Percentiles rank a stretch among this genome's conserved stretches.
Conservation (phyloP, 2,113 vertebrate species). For the Carollia perspicillata region DNA sequence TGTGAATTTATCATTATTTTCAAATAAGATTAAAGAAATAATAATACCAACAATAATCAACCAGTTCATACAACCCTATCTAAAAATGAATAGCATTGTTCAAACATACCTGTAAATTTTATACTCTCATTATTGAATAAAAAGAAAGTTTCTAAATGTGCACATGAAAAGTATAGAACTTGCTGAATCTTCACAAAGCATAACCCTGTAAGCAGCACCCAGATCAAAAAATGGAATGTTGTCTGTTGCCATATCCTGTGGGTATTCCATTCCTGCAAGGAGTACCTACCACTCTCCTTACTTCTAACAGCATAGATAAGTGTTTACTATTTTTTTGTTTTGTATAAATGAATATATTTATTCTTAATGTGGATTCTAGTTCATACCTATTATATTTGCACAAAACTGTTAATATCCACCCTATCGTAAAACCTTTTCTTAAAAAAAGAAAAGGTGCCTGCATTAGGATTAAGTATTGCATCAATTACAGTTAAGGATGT, state of each 20-base stretch:
- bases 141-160: not conserved
- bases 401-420: not conserved
- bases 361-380: not conserved
- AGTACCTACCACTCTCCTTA: not conserved
- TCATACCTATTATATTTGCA: not conserved
- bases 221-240: not conserved
- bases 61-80: not conserved
- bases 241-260: not conserved
- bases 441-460: not conserved
- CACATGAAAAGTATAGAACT: not conserved
- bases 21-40: not conserved
- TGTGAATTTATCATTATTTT: not conserved
- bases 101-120: not conserved
- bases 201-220: not conserved
- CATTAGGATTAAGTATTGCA: not conserved
- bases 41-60: not conserved
- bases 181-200: not conserved
- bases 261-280: not conserved
- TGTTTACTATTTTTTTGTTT: constrained; percentile 2
- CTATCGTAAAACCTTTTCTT: not conserved
- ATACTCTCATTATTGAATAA: not conserved
- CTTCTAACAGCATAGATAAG: not conserved
- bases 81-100: not conserved
- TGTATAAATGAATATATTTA: not conserved
- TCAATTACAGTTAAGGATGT: not conserved